Base-by-base conservation (phyloP, 1,140 invertebrate genomes). In the Ptiloglossa arizonensis region DNA sequence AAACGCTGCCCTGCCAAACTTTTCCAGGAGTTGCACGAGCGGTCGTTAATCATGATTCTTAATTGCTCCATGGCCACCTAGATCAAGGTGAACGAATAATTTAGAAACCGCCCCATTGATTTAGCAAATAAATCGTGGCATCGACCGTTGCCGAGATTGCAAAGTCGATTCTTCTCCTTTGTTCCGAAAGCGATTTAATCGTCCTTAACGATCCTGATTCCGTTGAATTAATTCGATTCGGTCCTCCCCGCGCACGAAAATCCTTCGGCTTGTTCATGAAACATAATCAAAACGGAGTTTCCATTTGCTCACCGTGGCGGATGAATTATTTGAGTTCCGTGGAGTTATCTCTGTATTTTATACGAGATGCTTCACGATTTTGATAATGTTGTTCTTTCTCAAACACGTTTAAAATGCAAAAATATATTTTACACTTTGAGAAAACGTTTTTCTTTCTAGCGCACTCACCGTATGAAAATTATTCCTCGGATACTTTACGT, bases 11-110 rank as follows among this genome's bases (percentile, higher is more conserved):
- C 64, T 64, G 66, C 35, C 48, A 66, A 86, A 86, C 70, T 86
- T 86, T 44, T 13, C 27, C 38, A 24, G 22, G 56, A 86, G 74
- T 86, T 86, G 56, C 78, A 69, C 57, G 76, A 48, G 56, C 27
- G 59, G 63, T 68, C 85, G 84, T 86, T 86, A 86, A 86, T 86
- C 85, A 86, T 86, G 78, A 79, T 81, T 86, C 83, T 86, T 86
- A 86, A 86, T 86, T 86, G 85, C 84, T 79, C 83, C 82, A 76
- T 73, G 59, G 72, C 67, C 68, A 81, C 78, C 78, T 81, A 79
- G 48, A 81, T 78, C 71, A 74, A 72, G 64, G 59, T 56, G 81
- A 81, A 73, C 81, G 77, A 83, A 86, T 78, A 86, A 81, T 86
- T 86, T 83, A 83, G 74, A 68, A 69, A 62, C 52, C 76, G 46